A percentile compares a stretch with the other conserved stretches of the same genome.
phyloP scores from a whole-genome alignment of 2,888 invertebrate genomes.

The Prenolepis imparis region DNA sequence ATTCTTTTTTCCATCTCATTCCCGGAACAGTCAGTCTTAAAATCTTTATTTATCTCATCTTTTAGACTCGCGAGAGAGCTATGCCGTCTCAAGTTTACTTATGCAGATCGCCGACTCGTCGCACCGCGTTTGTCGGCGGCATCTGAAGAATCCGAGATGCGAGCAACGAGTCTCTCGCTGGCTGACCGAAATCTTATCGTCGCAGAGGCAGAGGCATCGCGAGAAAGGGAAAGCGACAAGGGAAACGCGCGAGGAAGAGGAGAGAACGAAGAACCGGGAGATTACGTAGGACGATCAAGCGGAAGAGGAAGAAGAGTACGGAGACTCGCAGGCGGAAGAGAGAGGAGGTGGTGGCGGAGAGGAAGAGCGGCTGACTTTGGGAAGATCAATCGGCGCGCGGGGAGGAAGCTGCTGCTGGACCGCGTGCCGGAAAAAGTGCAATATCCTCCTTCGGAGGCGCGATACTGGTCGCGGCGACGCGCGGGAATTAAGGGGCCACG shows the following conservation, averaged over 20 bases:
- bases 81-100: conserved; percentile 28
- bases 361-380: conserved; percentile 2
- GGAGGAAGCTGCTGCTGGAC: conserved; percentile 24
- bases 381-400: conserved; percentile 46
- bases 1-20: neutral
- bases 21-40: neutral
- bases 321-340: neutral
- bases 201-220: neutral
- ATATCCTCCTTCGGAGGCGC: conserved; percentile 32
- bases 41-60: conserved; percentile 7
- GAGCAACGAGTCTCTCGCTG: neutral
- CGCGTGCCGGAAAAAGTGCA: conserved; percentile 47
- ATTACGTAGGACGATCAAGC: neutral
- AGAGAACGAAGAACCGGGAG: conserved; percentile 18
- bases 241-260: conserved; percentile 4
- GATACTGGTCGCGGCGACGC: neutral
- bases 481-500: conserved; percentile 20
- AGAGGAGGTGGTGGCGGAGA: neutral
- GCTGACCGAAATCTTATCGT: conserved; percentile 23
- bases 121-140: neutral
- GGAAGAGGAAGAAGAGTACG: conserved; percentile 40
- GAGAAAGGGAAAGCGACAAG: conserved; percentile 18
- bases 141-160: conserved; percentile 38
- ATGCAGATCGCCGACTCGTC: conserved; percentile 26
- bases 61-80: neutral